A percentile compares a stretch with the other conserved stretches of the same genome.
These are phyloP conservation scores for Epinephelus awoara DNA, from an alignment of 2,797 vertebrate species.

Conservation along the genomic window DNA sequence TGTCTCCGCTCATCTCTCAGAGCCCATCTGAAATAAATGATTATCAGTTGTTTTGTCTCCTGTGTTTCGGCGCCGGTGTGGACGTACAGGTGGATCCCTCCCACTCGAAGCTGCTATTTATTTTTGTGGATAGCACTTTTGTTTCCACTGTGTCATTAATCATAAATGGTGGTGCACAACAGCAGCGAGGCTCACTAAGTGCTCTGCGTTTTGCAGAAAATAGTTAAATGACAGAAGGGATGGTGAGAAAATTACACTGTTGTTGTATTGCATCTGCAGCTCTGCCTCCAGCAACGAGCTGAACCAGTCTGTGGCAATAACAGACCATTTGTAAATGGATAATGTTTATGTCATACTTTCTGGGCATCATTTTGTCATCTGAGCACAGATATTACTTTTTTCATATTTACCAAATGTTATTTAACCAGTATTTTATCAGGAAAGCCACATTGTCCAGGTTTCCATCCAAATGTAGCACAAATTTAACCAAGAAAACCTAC, in stretches of 20 bases:
- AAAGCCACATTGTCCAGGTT: not conserved
- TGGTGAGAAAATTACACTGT: constrained; percentile 13
- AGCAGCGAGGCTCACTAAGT: constrained; percentile 24
- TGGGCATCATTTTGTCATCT: not conserved
- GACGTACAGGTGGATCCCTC: constrained; percentile 23
- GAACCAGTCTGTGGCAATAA: not conserved
- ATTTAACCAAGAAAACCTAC: not conserved
- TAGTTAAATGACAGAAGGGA: constrained; percentile 23
- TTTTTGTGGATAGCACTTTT: constrained; percentile 33
- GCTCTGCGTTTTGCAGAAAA: constrained; percentile 43
- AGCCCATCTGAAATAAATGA: constrained; percentile 28
- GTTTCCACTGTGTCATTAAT: constrained; percentile 40
- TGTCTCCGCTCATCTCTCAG: constrained; percentile 2
- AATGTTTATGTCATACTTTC: not conserved
- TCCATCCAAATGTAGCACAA: not conserved
- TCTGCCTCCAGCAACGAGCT: constrained; percentile 9
- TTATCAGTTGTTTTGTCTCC: constrained; percentile 23
- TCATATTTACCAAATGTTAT: not conserved
- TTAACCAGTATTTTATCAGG: not conserved
- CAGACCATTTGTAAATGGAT: not conserved
- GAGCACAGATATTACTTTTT: not conserved
- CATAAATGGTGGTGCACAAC: constrained; percentile 24
- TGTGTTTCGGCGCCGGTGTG: not conserved
- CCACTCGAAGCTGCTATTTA: constrained; percentile 37
- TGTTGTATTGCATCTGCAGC: not conserved